Evolutionary conservation across 2,113 vertebrate genomes (phyloP).

Genomic region (Todiramphus chloris): DNA sequence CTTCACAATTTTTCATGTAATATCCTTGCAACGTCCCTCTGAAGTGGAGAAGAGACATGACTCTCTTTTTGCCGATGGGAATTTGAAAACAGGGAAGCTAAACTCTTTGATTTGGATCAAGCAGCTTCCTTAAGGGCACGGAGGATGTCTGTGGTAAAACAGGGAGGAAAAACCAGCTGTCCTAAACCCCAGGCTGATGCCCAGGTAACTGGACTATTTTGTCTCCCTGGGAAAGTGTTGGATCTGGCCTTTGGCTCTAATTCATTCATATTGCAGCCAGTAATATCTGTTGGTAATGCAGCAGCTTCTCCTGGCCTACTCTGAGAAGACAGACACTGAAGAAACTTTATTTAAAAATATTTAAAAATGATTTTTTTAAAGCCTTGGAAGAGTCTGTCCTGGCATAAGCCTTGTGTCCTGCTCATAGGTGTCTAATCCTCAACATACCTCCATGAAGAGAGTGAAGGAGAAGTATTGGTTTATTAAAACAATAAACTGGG

Average conservation of each 20-base stretch:
- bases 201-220: neutral
- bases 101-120: neutral
- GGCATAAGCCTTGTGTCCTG: neutral
- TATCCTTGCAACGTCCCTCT: neutral
- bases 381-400: neutral
- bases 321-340: neutral
- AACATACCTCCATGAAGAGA: neutral
- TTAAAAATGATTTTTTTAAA: neutral
- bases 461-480: neutral
- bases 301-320: neutral
- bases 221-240: neutral
- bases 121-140: neutral
- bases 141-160: neutral
- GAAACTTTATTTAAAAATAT: neutral
- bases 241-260: neutral
- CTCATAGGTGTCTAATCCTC: neutral
- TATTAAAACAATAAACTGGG: neutral
- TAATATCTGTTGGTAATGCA: neutral
- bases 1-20: neutral
- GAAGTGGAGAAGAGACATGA: neutral
- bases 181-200: neutral
- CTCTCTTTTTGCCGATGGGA: neutral
- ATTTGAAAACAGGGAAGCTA: neutral
- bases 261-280: neutral
- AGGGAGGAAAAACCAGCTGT: neutral